Conservation (phyloP, 1,140 invertebrate genomes). For the Planococcus citri region DNA sequence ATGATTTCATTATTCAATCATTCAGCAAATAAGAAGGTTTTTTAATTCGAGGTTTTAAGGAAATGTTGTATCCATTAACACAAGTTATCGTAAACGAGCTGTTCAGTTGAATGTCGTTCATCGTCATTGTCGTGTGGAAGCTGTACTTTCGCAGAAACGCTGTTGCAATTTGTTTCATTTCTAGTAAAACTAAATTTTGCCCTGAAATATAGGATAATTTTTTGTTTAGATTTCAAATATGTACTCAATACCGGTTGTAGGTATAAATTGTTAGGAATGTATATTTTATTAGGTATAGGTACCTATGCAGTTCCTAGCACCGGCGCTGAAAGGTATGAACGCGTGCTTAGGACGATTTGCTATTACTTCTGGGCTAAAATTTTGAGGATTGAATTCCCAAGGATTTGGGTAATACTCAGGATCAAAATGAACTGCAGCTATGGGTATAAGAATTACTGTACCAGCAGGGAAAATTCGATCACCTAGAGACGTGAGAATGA, state of each 20-base stretch:
- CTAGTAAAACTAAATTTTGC: constrained; percentile 25
- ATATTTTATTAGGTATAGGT: too few relatives aligned
- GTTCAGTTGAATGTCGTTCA: constrained; percentile 27
- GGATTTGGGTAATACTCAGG: constrained; percentile 58
- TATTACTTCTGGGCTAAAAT: constrained; percentile 48
- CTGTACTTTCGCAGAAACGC: constrained; percentile 25
- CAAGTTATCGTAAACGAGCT: constrained; percentile 23
- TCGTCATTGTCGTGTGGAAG: constrained; percentile 24
- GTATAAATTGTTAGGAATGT: too few relatives aligned
- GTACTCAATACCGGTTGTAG: too few relatives aligned
- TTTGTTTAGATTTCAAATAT: too few relatives aligned
- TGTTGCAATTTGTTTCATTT: constrained; percentile 24
- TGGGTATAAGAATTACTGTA: constrained; percentile 35
- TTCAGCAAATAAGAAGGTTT: constrained; percentile 20
- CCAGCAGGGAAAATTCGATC: constrained; percentile 34
- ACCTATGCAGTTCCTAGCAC: constrained; percentile 62
- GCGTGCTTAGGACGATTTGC: constrained; percentile 40
- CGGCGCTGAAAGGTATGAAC: constrained; percentile 61
- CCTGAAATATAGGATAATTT: constrained; percentile 10
- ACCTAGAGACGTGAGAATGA: too few relatives aligned
- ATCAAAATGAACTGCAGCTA: constrained; percentile 49
- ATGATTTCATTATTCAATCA: too few relatives aligned
- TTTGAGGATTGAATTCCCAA: constrained; percentile 56
- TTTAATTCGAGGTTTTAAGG: constrained; percentile 20
- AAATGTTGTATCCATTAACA: constrained; percentile 7